Conservation (phyloP, 1,140 invertebrate species). For the Platyura marginata region DNA sequence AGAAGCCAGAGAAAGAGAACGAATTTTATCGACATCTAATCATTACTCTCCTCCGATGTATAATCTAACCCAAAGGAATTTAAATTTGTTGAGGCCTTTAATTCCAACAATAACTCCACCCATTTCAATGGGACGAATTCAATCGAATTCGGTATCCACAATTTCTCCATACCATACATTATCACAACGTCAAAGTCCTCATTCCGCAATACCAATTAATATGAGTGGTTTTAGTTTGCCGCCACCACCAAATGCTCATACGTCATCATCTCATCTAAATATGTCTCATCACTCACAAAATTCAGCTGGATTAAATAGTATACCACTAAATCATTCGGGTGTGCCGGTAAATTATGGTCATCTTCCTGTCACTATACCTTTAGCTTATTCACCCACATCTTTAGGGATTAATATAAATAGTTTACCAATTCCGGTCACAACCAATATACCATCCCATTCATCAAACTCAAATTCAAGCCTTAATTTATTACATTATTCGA, state of each 20-base stretch:
- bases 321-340: constrained; percentile 11
- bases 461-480: background rate
- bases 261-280: background rate
- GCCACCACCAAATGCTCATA: constrained; percentile 12
- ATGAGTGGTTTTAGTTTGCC: constrained; percentile 10
- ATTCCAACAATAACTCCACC: constrained; percentile 15
- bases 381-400: background rate
- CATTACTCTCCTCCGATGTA: constrained; percentile 22
- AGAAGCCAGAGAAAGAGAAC: constrained; percentile 16
- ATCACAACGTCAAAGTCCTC: constrained; percentile 16
- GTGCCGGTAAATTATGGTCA: background rate
- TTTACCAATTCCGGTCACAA: background rate
- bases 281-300: constrained; percentile 17
- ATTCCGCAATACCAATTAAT: constrained; percentile 17
- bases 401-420: background rate
- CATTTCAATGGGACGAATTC: constrained; percentile 15
- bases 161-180: constrained; percentile 21
- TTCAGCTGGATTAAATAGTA: constrained; percentile 8
- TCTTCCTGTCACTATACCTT: background rate
- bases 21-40: constrained; percentile 17
- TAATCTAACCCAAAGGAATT: constrained; percentile 16
- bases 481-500: background rate
- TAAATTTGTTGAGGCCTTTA: constrained; percentile 13
- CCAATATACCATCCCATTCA: background rate
- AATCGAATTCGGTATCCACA: constrained; percentile 13